Evolutionary conservation across 1,140 invertebrate species (phyloP), one percentile per base, ranked within the genome.

Genomic region (Galleria mellonella): DNA sequence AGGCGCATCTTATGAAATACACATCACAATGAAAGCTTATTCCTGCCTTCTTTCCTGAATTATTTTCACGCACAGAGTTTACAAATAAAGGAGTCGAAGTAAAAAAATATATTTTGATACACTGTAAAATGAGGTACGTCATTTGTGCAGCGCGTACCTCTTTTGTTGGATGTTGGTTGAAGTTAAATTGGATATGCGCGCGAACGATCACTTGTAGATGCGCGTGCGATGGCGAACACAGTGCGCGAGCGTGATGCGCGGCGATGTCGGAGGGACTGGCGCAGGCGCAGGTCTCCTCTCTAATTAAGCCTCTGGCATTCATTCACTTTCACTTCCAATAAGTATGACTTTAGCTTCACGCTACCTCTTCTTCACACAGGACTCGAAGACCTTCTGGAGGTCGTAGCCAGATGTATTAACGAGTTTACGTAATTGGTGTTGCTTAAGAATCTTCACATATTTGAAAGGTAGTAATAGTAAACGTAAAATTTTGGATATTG

Each of bases 251-350:
- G 70, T 64, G 51, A 49, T 45, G 60, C 75, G 77, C 73, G 78
- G 43, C 68, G 66, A 51, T 53, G 59, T 69, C 67, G 62, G 70
- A 69, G 69, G 67, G 75, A 85, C 81, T 85, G 72, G 51, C 72
- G 72, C 76, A 62, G 62, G 52, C 76, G 65, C 65, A 59, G 62
- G 58, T 59, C 69, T 82, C 72, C 70, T 82, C 82, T 85, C 82
- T 83, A 85, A 85, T 83, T 84, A 85, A 85, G 73, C 72, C 75
- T 78, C 71, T 64, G 71, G 66, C 75, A 75, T 77, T 83, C 82
- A 83, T 82, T 85, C 75, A 85, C 82, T 85, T 85, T 85, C 82
- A 85, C 82, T 85, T 84, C 78, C 71, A 83, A 77, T 74, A 73
- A 52, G 58, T 72, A 70, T 76, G 67, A 75, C 71, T 61, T 51